Evolutionary conservation across 2,113 vertebrate genomes (phyloP).

Genomic region (Podarcis cretensis): DNA sequence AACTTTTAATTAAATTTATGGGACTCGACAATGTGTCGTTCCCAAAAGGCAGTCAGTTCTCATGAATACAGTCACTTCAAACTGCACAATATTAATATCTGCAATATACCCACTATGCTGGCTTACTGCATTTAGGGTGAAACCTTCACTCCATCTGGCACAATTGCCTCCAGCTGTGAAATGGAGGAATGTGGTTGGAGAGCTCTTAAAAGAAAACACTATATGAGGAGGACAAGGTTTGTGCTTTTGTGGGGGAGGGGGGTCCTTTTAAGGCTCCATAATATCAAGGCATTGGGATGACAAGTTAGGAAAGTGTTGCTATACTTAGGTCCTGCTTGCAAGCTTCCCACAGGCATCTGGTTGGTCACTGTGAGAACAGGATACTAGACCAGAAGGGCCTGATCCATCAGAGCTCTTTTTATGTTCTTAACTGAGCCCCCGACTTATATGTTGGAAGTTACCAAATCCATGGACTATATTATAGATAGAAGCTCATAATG

Average conservation of each 20-base stretch:
- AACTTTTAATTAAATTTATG: not conserved
- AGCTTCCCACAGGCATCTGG: no score
- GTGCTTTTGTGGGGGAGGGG: not conserved
- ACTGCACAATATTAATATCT: no score
- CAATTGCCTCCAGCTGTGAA: not conserved
- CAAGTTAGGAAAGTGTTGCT: no score
- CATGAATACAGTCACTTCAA: no score
- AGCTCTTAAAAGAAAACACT: not conserved
- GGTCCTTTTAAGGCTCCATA: not conserved
- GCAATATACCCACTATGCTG: no score
- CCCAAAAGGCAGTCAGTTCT: no score
- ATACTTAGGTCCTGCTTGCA: no score
- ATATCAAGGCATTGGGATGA: no score
- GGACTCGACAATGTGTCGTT: not conserved
- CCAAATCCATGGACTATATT: not conserved
- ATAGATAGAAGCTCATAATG: not conserved
- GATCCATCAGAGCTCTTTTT: no score
- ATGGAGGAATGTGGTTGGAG: not conserved
- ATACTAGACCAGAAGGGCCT: no score
- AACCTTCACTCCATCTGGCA: not conserved
- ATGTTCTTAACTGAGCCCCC: not conserved
- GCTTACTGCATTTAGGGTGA: not conserved
- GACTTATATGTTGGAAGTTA: not conserved
- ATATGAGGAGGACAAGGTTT: not conserved
- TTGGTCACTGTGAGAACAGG: no score